Evolutionary conservation across 2,797 vertebrate species (phyloP), one percentile per base, ranked within the genome.

Genomic region (Spinus pinus): DNA sequence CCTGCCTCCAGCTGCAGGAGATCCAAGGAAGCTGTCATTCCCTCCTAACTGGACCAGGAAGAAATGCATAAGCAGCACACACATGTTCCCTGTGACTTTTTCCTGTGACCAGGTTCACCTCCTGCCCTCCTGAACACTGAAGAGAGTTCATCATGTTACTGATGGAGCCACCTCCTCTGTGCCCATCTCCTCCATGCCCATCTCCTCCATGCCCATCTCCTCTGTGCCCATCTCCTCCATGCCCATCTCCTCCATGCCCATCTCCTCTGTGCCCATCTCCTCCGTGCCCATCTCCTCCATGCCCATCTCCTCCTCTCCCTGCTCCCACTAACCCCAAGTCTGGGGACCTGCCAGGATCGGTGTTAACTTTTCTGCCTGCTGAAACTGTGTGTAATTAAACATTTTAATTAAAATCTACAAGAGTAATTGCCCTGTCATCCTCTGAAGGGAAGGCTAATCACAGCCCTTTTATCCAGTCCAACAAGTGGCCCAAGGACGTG

Each of bases 341-440:
- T 83, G 79, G 69, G 69, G 88, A 94, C 57, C 13, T 1, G 54
- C 66, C 90, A 88, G 90, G 58, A 93, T 44, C 7, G 12, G 46
- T 15, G 47, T 84, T 95, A 95, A 96, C 93, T 97, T 93, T 93
- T 92, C 93, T 95, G 87, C 91, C 96, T 94, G 62, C 89, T 96
- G 93, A 81, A 97, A 96, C 80, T 94, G 87, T 72, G 88, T 81
- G 94, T 97, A 98, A 98, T 98, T 98, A 98, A 97, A 98, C 93
- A 96, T 93, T 98, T 97, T 97, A 98, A 98, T 98, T 98, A 97
- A 98, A 98, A 97, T 77, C 93, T 94, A 92, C 94, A 96, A 96
- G 96, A 98, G 86, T 95, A 95, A 98, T 98, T 96, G 97, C 56
- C 46, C 93, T 96, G 92, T 97, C 96, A 89, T 94, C 81, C 66